Evolutionary conservation across 2,888 invertebrate genomes (phyloP).

Genomic region (Drosophila mulleri): DNA sequence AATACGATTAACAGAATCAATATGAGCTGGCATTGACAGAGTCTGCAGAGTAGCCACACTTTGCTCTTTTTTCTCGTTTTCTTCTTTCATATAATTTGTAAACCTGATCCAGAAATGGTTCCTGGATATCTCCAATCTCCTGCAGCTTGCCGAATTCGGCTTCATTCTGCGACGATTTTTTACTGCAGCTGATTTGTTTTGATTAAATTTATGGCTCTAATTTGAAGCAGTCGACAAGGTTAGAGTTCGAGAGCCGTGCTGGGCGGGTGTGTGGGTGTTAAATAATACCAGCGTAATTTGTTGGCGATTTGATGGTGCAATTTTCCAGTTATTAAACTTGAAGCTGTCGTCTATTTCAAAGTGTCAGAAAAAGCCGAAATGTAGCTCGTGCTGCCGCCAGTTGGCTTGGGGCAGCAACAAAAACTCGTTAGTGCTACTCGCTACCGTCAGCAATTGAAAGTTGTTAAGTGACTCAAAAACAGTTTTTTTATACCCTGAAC

Average conservation of each 20-base stretch:
- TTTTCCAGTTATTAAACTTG: slow-evolving; percentile 72
- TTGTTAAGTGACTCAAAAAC: slow-evolving; percentile 72
- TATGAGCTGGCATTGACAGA: not conserved
- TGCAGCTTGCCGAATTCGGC: not conserved
- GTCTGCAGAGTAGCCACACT: no score
- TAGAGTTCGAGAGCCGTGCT: slow-evolving; percentile 46
- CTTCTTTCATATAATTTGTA: not conserved
- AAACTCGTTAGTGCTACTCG: slow-evolving; percentile 56
- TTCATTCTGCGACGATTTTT: not conserved
- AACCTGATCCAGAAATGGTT: not conserved
- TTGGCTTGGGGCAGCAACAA: slow-evolving; percentile 26
- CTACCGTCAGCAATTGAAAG: slow-evolving; percentile 68
- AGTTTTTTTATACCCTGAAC: no score
- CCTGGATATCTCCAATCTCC: not conserved
- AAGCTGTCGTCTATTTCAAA: slow-evolving; percentile 40
- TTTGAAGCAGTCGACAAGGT: slow-evolving; percentile 57
- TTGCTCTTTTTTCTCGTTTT: no score
- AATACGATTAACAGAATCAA: not conserved
- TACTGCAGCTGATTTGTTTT: slow-evolving; percentile 1
- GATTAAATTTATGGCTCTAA: slow-evolving; percentile 6
- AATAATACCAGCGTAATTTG: slow-evolving; percentile 58
- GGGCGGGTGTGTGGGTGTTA: slow-evolving; percentile 46
- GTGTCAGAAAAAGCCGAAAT: slow-evolving; percentile 35
- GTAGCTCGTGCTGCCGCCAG: slow-evolving; percentile 23
- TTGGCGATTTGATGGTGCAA: slow-evolving; percentile 62